Base-by-base conservation (phyloP, 2,113 vertebrate species). In the Nestor notabilis region DNA sequence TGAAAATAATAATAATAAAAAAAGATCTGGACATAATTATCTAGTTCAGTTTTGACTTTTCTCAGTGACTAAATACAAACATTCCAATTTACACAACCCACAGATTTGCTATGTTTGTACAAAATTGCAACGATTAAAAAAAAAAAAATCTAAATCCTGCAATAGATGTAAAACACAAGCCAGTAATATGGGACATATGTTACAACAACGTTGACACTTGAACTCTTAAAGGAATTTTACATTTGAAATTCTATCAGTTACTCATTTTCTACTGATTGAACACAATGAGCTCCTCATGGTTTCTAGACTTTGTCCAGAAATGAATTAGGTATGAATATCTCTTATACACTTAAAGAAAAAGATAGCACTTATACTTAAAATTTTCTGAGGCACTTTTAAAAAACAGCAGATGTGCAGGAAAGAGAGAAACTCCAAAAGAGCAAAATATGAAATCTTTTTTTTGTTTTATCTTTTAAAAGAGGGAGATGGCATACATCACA, bases 11-110 rank as follows among this genome's bases (percentile, higher is more conserved):
- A 24, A 17, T 20, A 64, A 60, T 37, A 16, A 85, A 74, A 65
- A 84, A 72, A 76, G 49, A 93, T 82, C 89, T 98, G 96, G 74
- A 95, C 91, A 87, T 87, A 96, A 95, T 98, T 92, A 90, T 41
- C 63, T 92, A 86, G 41, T 90, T 95, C 50, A 88, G 25, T 85
- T 92, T 96, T 93, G 68, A 94, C 37, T 97, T 97, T 91, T 50
- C 63, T 94, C 76, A 86, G 74, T 55, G 85, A 89, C 65, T 63
- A 95, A 95, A 93, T 66, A 83, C 41, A 96, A 97, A 71, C 76
- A 95, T 68, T 68, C 75, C 58, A 47, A 91, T 96, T 97, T 91
- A 93, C 78, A 65, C 86, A 89, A 97, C 93, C 39, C 76, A 71
- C 28, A 90, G 79, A 65, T 96, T 96, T 77, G 13, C 63, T 93